Evolutionary conservation across 2,888 invertebrate species (phyloP), one percentile per base, ranked within the genome.

Genomic region (Campoletis raptor): DNA sequence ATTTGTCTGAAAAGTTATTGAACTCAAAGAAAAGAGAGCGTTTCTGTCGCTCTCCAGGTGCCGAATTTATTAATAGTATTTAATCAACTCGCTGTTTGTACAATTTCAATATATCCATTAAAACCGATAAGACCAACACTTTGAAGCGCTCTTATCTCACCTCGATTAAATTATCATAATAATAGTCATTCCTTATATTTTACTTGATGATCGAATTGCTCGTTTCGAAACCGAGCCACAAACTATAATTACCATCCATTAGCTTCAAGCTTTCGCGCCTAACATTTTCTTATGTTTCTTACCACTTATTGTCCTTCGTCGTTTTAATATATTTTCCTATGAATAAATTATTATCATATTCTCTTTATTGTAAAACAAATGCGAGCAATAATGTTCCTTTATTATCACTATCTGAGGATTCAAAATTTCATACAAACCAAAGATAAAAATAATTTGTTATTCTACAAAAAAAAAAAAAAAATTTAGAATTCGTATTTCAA

Each of bases 91-190:
- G 48, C 15, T 72, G 70, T 74, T 64, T 70, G 57, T 15, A 52
- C 61, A 76, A 76, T 82, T 79, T 42, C 52, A n/a, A n/a, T 70
- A 72, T 24, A 36, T 52, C 48, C 77, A 52, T 81, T 77, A 64
- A 48, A 54, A 21, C 18, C 72, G 64, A 72, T 57, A 64, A 61
- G 30, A 52, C 48, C 61, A 42, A 52, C 15, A 61, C 18, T 15
- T 24, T 4, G n/a, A 36, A 36, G 21, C 52, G 21, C 5, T 52
- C 52, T 82, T 82, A 82, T 82, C 74, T 40, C 36, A 48, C 42
- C 45, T 64, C 85, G 67, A 74, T 82, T 82, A 70, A 82, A 79
- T 70, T 67, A 82, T 85, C 74, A 61, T 45, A 78, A 81, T 78
- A 73, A 74, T 85, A 48, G 69, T 69, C 74, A 42, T 66, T 57